phyloP scores from a whole-genome alignment of 1,140 invertebrate species.

The Radopholus similis region DNA sequence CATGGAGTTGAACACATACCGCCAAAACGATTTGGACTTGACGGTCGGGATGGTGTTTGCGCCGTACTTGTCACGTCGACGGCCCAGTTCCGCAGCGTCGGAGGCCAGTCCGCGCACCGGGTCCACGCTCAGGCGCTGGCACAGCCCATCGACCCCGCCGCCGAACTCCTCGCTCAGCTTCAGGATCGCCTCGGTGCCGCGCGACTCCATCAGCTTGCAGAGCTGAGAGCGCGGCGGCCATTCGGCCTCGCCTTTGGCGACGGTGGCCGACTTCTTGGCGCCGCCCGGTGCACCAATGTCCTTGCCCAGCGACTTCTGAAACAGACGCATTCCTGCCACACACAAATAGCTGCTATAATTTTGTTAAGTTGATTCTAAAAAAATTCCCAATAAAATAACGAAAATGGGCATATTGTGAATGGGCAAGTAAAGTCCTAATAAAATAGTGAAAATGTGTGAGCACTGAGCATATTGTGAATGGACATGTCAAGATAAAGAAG shows the following conservation, averaged over 20 bases:
- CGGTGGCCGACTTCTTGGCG: not conserved
- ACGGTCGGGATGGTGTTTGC: constrained; percentile 96
- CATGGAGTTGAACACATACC: too few species aligned
- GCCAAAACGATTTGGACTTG: constrained; percentile 95
- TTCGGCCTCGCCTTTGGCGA: not conserved
- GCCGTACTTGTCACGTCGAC: constrained; percentile 87
- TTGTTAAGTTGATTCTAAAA: too few species aligned
- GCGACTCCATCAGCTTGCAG: constrained; percentile 89
- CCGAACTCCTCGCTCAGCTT: constrained; percentile 71
- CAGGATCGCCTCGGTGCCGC: constrained; percentile 77
- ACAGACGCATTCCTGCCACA: too few species aligned
- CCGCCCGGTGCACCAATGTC: too few species aligned
- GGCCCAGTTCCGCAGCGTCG: constrained; percentile 73
- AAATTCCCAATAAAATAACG: too few species aligned
- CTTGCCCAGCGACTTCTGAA: too few species aligned
- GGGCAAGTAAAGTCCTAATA: too few species aligned
- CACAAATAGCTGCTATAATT: too few species aligned
- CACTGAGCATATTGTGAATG: too few species aligned
- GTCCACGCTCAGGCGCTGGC: constrained; percentile 84
- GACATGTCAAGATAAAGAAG: too few species aligned
- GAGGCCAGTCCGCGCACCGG: constrained; percentile 81
- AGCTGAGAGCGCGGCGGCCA: constrained; percentile 62
- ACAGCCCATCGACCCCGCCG: constrained; percentile 80
- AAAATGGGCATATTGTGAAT: too few species aligned
- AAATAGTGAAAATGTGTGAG: too few species aligned